Base-by-base conservation (phyloP, 2,888 invertebrate species). In the Acronicta alni region DNA sequence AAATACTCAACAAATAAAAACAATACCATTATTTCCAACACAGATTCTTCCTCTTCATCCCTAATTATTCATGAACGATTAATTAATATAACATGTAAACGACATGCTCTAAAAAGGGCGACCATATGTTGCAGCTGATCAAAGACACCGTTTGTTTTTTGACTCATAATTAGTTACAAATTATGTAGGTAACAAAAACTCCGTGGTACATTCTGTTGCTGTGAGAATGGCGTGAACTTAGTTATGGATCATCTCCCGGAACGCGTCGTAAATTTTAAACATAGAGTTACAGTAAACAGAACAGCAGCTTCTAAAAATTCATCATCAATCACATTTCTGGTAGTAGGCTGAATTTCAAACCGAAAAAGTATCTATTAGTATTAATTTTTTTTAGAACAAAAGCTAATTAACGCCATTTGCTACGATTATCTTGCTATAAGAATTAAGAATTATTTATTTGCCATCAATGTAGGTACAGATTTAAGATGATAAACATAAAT, bases 111-210 rank as follows among this genome's bases (percentile, higher is more conserved):
- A 72, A 66, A 74, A 71, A 68, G 16, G 60, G 39, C 52, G 30
- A 42, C 74, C 82, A 84, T 80, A 68, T 83, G 80, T 73, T 63
- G 57, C 47, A 23, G 47, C 23, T 68, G 76, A 82, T 85, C 83
- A 86, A 85, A 86, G 81, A 56, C 30, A 56, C 80, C 80, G 75
- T 72, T 20, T 65, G 70, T 67, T 77, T 89, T 89, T 89, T 86
- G 83, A 69, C 58, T 60, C 80, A 72, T 90, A 91, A 91, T 91
- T 89, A 88, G 88, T 84, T 75, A 88, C 89, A 89, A 90, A 90
- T 91, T 90, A 89, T 86, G 83, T 61, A 89, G 86, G 83, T 61
- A 64, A 82, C 80, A 87, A 89, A 87, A 87, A 88, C 75, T 75
- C 46, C 38, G 30, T 55, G 60, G 49, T 38, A 51, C 43, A 54